Conservation (phyloP, 2,113 vertebrate genomes). For the Cairina moschata region DNA sequence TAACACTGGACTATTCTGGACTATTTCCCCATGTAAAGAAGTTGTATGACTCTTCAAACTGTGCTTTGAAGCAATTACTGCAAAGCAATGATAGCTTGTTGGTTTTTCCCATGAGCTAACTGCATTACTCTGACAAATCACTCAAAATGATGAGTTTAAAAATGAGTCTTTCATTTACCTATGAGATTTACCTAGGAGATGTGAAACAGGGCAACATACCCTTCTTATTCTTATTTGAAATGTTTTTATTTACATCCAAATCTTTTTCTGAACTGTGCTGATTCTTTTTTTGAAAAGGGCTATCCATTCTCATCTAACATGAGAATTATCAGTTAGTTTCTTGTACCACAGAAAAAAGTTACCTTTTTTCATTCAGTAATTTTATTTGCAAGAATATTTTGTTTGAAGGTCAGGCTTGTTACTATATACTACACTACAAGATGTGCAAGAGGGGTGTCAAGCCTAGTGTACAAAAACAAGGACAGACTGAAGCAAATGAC, state of each 20-base stretch:
- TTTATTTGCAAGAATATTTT: not conserved
- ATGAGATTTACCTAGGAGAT: not conserved
- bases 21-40: accelerated
- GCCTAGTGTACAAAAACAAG: not conserved
- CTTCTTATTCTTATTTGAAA: not conserved
- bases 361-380: not conserved
- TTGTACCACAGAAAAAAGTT: not conserved
- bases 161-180: not conserved
- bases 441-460: not conserved
- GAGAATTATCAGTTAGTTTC: not conserved
- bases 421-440: not conserved
- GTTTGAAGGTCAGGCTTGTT: not conserved
- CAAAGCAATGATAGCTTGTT: not conserved
- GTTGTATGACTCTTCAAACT: not conserved
- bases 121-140: not conserved
- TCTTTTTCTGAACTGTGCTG: not conserved
- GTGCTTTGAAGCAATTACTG: accelerated
- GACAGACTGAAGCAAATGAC: not conserved
- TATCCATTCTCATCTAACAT: not conserved
- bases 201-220: not conserved
- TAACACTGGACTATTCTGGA: not conserved
- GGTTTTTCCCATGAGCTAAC: not conserved
- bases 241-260: not conserved
- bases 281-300: not conserved
- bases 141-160: not conserved